These are phyloP conservation scores for Brachionus koreanus DNA, from an alignment of 1,140 invertebrate genomes.

Conservation along the genomic window DNA sequence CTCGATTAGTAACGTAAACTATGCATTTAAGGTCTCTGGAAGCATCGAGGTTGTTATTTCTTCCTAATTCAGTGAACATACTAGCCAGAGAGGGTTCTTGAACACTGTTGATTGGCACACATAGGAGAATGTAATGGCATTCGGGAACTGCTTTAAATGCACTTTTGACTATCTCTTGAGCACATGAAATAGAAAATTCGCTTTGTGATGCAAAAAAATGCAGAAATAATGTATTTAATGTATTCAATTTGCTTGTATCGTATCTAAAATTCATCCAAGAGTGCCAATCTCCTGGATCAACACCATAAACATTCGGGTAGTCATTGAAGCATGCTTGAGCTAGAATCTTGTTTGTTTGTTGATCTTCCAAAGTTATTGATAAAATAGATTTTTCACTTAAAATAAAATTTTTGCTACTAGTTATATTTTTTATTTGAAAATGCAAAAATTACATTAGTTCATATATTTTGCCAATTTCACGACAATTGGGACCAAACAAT, in stretches of 20 bases:
- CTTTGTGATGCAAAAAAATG: slow-evolving; percentile 57
- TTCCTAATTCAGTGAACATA: slow-evolving; percentile 46
- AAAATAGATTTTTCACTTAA: slow-evolving; percentile 57
- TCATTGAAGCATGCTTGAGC: slow-evolving; percentile 58
- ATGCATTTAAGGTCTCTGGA: slow-evolving; percentile 45
- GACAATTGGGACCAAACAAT: slow-evolving; percentile 51
- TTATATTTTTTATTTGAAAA: background rate
- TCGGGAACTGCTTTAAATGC: slow-evolving; percentile 58
- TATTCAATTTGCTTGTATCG: slow-evolving; percentile 47
- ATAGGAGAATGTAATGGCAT: slow-evolving; percentile 54
- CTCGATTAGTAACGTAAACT: slow-evolving; percentile 53
- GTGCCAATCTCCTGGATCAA: slow-evolving; percentile 54
- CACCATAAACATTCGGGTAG: slow-evolving; percentile 53
- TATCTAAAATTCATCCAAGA: slow-evolving; percentile 51
- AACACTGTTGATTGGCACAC: slow-evolving; percentile 48
- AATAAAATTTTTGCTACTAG: background rate
- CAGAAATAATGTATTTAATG: slow-evolving; percentile 56
- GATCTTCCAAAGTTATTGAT: slow-evolving; percentile 53
- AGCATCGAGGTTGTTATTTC: slow-evolving; percentile 48
- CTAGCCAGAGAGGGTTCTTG: background rate
- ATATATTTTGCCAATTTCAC: slow-evolving; percentile 53
- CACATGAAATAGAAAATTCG: slow-evolving; percentile 56
- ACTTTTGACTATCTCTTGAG: slow-evolving; percentile 55
- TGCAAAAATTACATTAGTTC: slow-evolving; percentile 56
- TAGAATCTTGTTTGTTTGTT: slow-evolving; percentile 55